These are phyloP conservation scores for Lerema accius DNA, from an alignment of 1,140 invertebrate species.

Conservation along the genomic window DNA sequence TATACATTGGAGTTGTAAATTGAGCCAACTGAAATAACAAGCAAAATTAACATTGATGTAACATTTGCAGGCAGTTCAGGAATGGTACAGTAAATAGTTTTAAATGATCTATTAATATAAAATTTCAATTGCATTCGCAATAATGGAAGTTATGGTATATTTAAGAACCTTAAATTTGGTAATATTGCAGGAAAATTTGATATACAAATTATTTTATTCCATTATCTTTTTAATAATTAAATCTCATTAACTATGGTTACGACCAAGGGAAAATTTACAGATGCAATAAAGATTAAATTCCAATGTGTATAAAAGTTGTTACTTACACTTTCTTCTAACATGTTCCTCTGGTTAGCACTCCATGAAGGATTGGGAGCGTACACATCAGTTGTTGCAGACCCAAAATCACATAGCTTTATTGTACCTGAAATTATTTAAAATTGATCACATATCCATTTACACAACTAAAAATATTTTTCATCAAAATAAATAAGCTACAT, in stretches of 20 bases:
- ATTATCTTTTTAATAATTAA: too few species aligned
- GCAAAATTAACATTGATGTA: constrained; percentile 1
- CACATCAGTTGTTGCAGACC: constrained; percentile 94
- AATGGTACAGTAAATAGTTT: too few species aligned
- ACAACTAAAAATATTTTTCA: constrained; percentile 19
- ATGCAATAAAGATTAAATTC: too few species aligned
- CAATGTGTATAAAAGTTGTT: constrained; percentile 3
- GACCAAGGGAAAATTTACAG: too few species aligned
- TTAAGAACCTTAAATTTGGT: too few species aligned
- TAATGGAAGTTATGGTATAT: too few species aligned
- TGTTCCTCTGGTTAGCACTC: constrained; percentile 95
- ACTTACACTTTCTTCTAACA: constrained; percentile 96
- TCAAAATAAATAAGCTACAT: constrained; percentile 14
- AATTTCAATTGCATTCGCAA: too few species aligned
- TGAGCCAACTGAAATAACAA: constrained; percentile 67
- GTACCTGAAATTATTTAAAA: constrained; percentile 82
- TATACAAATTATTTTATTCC: too few species aligned
- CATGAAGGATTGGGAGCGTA: constrained; percentile 94
- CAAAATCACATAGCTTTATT: constrained; percentile 99
- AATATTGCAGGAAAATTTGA: too few species aligned
- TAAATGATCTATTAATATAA: too few species aligned
- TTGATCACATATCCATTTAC: constrained; percentile 1
- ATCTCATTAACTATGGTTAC: too few species aligned
- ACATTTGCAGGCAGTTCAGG: constrained; percentile 3
- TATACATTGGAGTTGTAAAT: constrained; percentile 94